These are phyloP conservation scores for Silurus aristotelis DNA, from an alignment of 2,797 vertebrate species.

Conservation along the genomic window DNA sequence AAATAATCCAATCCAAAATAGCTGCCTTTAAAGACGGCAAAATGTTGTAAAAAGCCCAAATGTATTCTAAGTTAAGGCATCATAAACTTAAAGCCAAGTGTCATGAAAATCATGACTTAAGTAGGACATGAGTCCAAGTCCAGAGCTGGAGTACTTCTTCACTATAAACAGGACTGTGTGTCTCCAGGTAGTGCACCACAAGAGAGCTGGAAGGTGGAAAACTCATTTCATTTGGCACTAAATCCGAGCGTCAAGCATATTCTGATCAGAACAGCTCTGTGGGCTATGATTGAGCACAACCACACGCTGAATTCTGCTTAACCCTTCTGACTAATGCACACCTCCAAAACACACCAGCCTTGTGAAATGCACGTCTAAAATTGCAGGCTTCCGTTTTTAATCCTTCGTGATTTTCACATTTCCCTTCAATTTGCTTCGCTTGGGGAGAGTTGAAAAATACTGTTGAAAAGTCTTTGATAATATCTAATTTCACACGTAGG, in stretches of 20 bases:
- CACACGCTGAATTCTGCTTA: conserved; percentile 6
- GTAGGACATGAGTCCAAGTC: neutral
- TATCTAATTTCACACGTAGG: conserved; percentile 9
- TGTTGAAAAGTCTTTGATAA: conserved; percentile 12
- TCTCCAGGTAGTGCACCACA: neutral
- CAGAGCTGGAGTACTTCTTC: neutral
- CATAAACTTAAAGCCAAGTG: neutral
- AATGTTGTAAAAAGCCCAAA: neutral
- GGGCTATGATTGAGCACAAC: conserved; percentile 10
- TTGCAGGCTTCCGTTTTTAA: conserved; percentile 15
- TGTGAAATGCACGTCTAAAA: neutral
- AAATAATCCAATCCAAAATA: neutral
- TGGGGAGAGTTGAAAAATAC: neutral
- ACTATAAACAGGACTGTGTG: neutral
- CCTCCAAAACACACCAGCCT: neutral
- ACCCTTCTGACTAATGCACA: conserved; percentile 7
- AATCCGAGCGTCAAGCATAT: conserved; percentile 1
- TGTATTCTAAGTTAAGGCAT: neutral
- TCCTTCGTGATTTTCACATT: conserved; percentile 9
- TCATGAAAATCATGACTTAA: neutral
- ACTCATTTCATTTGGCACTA: conserved; percentile 26
- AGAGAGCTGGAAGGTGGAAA: neutral
- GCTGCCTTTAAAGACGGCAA: neutral
- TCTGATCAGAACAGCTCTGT: conserved; percentile 18
- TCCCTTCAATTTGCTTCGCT: conserved; percentile 4